These are phyloP conservation scores for Boloria euphrosyne DNA, from an alignment of 2,888 invertebrate species.

Conservation along the genomic window DNA sequence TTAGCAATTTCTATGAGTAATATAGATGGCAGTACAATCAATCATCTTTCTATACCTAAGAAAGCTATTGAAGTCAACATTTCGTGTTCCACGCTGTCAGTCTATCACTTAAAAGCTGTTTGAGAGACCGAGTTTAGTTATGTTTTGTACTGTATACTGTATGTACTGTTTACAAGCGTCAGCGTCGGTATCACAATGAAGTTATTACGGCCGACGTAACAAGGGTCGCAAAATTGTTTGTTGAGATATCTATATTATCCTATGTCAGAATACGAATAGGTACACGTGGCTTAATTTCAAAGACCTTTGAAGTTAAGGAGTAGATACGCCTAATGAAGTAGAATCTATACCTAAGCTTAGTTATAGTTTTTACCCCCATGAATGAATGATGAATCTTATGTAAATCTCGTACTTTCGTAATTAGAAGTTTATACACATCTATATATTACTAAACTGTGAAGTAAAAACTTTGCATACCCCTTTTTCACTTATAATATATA, in stretches of 20 bases:
- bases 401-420: too few species aligned
- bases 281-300: slow-evolving; percentile 35
- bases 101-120: slow-evolving; percentile 26
- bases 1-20: too few species aligned
- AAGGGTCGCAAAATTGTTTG: slow-evolving; percentile 44
- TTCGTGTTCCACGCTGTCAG: slow-evolving; percentile 2
- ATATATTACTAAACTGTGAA: too few species aligned
- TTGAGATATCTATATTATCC: slow-evolving; percentile 44
- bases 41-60: too few species aligned
- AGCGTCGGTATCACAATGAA: slow-evolving; percentile 42
- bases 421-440: too few species aligned
- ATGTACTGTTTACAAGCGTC: slow-evolving; percentile 40
- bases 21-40: too few species aligned
- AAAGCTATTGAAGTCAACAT: too few species aligned
- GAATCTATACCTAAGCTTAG: too few species aligned
- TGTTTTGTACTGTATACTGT: slow-evolving; percentile 36
- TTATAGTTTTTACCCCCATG: too few species aligned
- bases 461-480: too few species aligned
- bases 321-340: slow-evolving; percentile 3
- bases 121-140: slow-evolving; percentile 36
- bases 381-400: too few species aligned
- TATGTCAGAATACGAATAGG: slow-evolving; percentile 33
- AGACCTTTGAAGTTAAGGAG: slow-evolving; percentile 21
- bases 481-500: too few species aligned
- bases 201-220: slow-evolving; percentile 44